Evolutionary conservation across 1,140 invertebrate genomes (phyloP).

Genomic region (Macrotrachela quadricornifera): DNA sequence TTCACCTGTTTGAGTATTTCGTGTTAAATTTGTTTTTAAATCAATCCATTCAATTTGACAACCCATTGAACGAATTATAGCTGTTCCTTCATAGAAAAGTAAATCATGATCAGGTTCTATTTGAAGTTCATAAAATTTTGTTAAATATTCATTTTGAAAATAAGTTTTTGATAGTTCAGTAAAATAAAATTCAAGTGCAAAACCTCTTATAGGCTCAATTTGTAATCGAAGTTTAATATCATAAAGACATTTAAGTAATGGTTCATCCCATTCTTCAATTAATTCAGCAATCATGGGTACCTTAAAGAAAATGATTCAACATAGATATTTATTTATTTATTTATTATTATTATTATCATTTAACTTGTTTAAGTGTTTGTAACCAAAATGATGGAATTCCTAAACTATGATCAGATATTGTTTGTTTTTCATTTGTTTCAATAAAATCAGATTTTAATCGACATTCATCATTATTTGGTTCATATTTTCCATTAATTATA

Average conservation of each 20-base stretch:
- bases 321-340: too few relatives aligned
- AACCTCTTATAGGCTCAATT: conserved; percentile 1
- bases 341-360: conserved; percentile 17
- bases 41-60: conserved; percentile 80
- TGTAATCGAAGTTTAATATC: conserved; percentile 40
- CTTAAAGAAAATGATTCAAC: too few relatives aligned
- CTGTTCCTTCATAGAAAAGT: conserved; percentile 85
- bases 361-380: conserved; percentile 83
- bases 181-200: conserved; percentile 61
- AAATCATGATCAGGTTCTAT: conserved; percentile 66
- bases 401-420: conserved; percentile 35
- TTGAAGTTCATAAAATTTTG: conserved; percentile 83
- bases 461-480: conserved; percentile 61
- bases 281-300: conserved; percentile 63
- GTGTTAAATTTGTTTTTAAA: conserved; percentile 85
- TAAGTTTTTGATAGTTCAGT: conserved; percentile 62
- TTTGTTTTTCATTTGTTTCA: conserved; percentile 37
- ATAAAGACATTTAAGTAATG: conserved; percentile 66
- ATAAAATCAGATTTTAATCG: conserved; percentile 2
- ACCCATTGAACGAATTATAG: conserved; percentile 75
- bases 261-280: conserved; percentile 70
- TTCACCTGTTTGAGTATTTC: conserved; percentile 81
- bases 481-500: conserved; percentile 53
- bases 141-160: conserved; percentile 73
- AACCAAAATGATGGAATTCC: conserved; percentile 94